phyloP scores from a whole-genome alignment of 2,113 vertebrate genomes.

The Phyllopteryx taeniolatus region DNA sequence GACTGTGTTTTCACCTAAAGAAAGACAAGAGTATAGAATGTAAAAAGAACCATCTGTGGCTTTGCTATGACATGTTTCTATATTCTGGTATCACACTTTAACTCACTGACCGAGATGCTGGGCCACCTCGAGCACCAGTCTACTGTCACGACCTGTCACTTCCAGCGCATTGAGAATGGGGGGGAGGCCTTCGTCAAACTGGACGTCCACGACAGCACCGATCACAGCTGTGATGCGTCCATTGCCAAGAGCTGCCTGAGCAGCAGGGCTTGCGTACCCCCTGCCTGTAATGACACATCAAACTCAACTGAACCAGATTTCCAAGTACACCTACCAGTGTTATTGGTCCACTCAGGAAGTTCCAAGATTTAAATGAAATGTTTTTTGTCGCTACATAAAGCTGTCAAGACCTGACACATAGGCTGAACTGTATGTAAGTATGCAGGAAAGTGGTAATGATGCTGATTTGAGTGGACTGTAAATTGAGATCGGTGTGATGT shows the following conservation, averaged over 20 bases:
- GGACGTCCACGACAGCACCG: conserved; percentile 95
- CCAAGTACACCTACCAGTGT: not conserved
- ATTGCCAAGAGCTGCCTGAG: conserved; percentile 68
- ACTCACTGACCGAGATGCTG: conserved; percentile 88
- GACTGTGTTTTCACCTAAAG: conserved; percentile 89
- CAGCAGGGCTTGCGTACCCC: conserved; percentile 83
- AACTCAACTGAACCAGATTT: not conserved
- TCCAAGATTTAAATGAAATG: not conserved
- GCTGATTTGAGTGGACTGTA: too few relatives aligned
- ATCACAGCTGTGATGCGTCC: conserved; percentile 95
- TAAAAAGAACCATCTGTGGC: not conserved
- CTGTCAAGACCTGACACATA: too few relatives aligned
- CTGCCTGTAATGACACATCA: conserved; percentile 70
- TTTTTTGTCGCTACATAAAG: not conserved
- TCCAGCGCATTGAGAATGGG: conserved; percentile 96
- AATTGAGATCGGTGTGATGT: too few relatives aligned
- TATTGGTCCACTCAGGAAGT: not conserved
- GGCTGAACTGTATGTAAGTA: too few relatives aligned
- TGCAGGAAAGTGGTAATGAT: too few relatives aligned
- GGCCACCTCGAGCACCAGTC: conserved; percentile 94
- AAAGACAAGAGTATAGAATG: not conserved
- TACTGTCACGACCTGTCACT: conserved; percentile 84
- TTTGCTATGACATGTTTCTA: not conserved
- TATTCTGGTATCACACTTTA: not conserved
- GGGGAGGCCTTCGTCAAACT: conserved; percentile 94